phyloP scores from a whole-genome alignment of 2,797 vertebrate genomes.

The Centropyge bicolor region DNA sequence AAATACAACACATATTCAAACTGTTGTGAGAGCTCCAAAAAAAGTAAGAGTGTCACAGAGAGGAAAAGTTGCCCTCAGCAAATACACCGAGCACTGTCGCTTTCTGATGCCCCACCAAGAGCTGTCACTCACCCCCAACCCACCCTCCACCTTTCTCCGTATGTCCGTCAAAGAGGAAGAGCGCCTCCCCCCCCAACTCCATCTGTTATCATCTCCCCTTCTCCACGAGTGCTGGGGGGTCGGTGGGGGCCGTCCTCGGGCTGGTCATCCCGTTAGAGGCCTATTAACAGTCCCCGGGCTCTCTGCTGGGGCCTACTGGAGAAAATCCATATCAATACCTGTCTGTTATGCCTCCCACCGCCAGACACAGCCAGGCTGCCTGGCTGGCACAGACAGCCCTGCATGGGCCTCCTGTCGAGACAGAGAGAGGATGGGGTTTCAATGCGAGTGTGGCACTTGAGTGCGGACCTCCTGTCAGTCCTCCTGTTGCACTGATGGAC shows the following conservation, averaged over 20 bases:
- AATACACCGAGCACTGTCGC: conserved; percentile 51
- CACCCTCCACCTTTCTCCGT: conserved; percentile 51
- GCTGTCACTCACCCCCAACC: conserved; percentile 66
- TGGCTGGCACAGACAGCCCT: conserved; percentile 69
- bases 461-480: conserved; percentile 75
- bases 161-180: conserved; percentile 75
- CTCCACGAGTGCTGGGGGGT: conserved; percentile 67
- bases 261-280: conserved; percentile 83
- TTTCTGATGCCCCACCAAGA: conserved; percentile 67
- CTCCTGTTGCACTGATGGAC: conserved; percentile 70
- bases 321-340: conserved; percentile 86
- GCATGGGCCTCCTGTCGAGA: conserved; percentile 73
- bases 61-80: conserved; percentile 27
- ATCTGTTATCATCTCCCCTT: conserved; percentile 78
- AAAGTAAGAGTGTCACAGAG: neutral
- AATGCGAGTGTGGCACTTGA: conserved; percentile 58
- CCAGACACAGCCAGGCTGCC: conserved; percentile 72
- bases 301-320: conserved; percentile 82
- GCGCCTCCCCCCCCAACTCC: conserved; percentile 54
- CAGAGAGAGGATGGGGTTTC: conserved; percentile 55
- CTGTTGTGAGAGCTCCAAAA: neutral
- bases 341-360: conserved; percentile 72
- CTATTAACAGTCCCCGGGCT: conserved; percentile 76
- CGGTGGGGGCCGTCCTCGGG: conserved; percentile 65
- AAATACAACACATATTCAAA: neutral